Evolutionary conservation across 92 coral and sea anemone genomes (phyloP).

Genomic region (Porites cylindrica): DNA sequence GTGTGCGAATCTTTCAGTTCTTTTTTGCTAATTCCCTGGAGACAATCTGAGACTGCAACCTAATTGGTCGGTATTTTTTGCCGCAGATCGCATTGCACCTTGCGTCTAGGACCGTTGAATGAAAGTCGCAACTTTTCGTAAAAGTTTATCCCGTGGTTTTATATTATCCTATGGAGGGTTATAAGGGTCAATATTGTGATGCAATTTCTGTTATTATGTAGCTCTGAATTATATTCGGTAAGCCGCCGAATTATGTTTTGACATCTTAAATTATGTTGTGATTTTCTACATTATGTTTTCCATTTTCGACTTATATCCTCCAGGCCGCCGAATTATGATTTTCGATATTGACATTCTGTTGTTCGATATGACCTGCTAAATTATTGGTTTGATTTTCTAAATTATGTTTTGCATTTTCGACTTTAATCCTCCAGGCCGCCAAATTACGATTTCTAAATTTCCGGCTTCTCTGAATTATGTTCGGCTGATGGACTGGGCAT

Average conservation of each 20-base stretch:
- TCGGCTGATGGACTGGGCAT: too few relatives aligned
- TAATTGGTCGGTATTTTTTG: too few relatives aligned
- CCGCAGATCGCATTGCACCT: too few relatives aligned
- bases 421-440: background rate
- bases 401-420: background rate
- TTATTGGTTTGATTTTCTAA: background rate
- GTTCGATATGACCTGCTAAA: background rate
- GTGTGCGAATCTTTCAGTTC: too few relatives aligned
- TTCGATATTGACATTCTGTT: too few relatives aligned
- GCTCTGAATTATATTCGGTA: background rate
- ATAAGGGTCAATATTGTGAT: constrained; percentile 21
- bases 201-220: background rate
- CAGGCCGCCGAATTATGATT: constrained; percentile 2
- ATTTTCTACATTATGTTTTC: background rate
- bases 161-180: constrained; percentile 17
- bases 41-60: too few relatives aligned
- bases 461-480: too few relatives aligned
- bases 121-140: too few relatives aligned
- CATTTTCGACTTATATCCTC: background rate
- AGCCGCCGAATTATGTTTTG: constrained; percentile 8
- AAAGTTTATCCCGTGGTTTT: too few relatives aligned
- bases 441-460: too few relatives aligned
- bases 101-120: too few relatives aligned
- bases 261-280: background rate
- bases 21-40: too few relatives aligned